These are phyloP conservation scores for Sardinella longiceps DNA, from an alignment of 2,797 vertebrate genomes.

Conservation along the genomic window DNA sequence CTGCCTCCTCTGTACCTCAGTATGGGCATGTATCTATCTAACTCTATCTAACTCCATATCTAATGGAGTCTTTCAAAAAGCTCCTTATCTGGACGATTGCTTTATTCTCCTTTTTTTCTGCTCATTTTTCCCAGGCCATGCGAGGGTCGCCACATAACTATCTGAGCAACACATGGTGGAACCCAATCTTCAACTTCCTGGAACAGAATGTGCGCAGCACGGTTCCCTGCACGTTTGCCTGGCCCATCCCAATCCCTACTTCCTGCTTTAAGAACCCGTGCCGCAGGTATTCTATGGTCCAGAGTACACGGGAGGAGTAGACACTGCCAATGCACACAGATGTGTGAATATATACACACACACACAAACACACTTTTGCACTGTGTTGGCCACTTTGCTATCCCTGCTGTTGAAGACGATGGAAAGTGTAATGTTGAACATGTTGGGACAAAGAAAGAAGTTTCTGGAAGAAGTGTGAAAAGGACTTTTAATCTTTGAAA, in stretches of 20 bases:
- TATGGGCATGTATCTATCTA: too few relatives aligned
- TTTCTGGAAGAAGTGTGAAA: not conserved
- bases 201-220: slow-evolving; percentile 82
- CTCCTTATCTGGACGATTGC: not conserved
- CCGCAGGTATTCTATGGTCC: slow-evolving; percentile 82
- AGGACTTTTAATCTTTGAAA: not conserved
- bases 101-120: not conserved
- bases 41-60: too few relatives aligned
- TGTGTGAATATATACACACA: not conserved
- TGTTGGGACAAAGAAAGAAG: not conserved
- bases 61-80: not conserved
- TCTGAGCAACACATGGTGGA: slow-evolving; percentile 84
- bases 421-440: not conserved
- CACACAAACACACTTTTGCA: not conserved
- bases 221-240: slow-evolving; percentile 82
- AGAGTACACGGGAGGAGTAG: slow-evolving; percentile 61
- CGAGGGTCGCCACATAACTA: slow-evolving; percentile 81
- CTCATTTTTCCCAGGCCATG: slow-evolving; percentile 69
- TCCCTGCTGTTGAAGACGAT: not conserved
- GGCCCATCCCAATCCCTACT: slow-evolving; percentile 80
- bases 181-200: slow-evolving; percentile 80
- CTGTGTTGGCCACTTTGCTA: not conserved
- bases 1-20: not conserved
- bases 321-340: not conserved
- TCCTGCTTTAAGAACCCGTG: slow-evolving; percentile 81